These are phyloP conservation scores for Tylochromis polylepis DNA, from an alignment of 2,113 vertebrate genomes.

Conservation along the genomic window DNA sequence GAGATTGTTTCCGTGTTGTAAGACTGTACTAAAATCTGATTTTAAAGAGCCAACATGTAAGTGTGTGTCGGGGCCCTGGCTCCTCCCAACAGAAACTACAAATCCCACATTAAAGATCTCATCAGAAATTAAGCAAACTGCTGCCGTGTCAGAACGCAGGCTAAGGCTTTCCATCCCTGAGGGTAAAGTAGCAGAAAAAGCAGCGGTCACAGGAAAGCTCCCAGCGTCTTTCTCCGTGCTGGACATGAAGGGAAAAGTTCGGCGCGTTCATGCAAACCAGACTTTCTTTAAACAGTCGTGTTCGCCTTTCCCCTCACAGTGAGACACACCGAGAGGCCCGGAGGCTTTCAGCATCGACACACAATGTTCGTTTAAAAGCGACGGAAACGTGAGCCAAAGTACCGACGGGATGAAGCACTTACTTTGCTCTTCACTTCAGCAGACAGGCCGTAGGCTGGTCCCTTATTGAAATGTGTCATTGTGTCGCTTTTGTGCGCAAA, in stretches of 20 bases:
- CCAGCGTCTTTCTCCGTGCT: not conserved
- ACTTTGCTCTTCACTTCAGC: slow-evolving; percentile 94
- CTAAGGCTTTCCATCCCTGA: too few relatives aligned
- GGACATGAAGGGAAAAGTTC: not conserved
- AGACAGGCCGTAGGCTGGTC: slow-evolving; percentile 88
- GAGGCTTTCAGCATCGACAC: not conserved
- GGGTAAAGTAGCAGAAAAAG: too few relatives aligned
- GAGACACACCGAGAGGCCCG: not conserved
- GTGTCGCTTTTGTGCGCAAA: not conserved
- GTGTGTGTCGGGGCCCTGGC: not conserved
- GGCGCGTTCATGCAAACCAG: not conserved
- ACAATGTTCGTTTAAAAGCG: not conserved
- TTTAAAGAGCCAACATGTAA: not conserved
- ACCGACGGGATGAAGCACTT: not conserved
- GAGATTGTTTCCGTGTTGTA: not conserved
- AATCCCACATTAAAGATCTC: not conserved
- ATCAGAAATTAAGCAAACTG: accelerated
- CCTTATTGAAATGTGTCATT: slow-evolving; percentile 93
- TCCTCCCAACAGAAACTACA: not conserved
- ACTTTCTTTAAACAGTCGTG: not conserved
- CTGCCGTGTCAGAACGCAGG: too few relatives aligned
- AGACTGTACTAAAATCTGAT: not conserved
- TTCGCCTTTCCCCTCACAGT: not conserved
- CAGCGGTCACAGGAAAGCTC: not conserved
- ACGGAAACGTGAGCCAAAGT: not conserved